These are phyloP conservation scores for Marcusenius ussheri DNA, from an alignment of 2,113 vertebrate genomes.

Conservation along the genomic window DNA sequence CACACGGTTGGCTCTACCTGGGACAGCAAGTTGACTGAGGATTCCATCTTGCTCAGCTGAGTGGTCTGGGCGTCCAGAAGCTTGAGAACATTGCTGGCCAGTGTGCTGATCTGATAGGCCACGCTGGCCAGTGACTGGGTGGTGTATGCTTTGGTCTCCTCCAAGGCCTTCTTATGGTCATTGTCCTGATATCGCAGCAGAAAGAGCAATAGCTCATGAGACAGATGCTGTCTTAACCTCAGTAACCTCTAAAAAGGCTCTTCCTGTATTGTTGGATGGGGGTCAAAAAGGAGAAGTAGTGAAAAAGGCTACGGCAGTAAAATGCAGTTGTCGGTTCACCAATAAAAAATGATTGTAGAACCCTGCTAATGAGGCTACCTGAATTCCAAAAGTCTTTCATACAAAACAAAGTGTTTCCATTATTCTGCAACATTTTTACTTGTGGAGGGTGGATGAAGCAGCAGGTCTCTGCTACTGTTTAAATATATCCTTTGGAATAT, in stretches of 20 bases:
- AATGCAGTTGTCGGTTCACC: not conserved
- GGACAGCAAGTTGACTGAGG: constrained; percentile 59
- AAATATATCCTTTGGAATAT: not conserved
- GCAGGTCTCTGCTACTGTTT: not conserved
- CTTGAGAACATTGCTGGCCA: constrained; percentile 65
- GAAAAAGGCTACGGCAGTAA: not conserved
- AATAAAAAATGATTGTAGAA: not conserved
- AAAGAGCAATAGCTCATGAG: not conserved
- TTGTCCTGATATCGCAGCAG: constrained; percentile 51
- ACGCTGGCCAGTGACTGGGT: constrained; percentile 82
- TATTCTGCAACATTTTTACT: not conserved
- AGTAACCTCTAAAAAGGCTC: not conserved
- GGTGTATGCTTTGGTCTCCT: constrained; percentile 77
- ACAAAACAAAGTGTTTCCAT: not conserved
- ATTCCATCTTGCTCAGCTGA: constrained; percentile 66
- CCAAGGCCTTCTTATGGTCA: constrained; percentile 65
- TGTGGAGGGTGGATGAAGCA: not conserved
- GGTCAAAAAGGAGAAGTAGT: not conserved
- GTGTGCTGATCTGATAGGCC: constrained; percentile 75
- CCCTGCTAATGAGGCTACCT: not conserved
- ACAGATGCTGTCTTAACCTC: not conserved
- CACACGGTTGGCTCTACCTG: constrained; percentile 54
- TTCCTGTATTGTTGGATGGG: not conserved
- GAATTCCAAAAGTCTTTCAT: not conserved
- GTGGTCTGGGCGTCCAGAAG: constrained; percentile 72